Conservation (phyloP, 2,888 invertebrate species). For the Siphonodentalium dalli region DNA sequence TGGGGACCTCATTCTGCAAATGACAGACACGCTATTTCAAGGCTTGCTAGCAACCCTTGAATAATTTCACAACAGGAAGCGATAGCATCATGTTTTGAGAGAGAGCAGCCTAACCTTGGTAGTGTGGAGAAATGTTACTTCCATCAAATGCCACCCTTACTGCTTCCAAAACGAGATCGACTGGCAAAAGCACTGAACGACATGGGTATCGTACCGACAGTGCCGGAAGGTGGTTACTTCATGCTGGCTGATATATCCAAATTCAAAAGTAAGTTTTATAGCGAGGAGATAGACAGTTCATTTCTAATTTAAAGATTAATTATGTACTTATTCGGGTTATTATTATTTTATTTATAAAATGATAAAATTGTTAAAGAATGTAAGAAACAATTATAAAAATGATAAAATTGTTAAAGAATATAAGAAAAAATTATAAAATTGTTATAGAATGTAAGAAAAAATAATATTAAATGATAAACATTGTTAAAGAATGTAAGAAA, state of each 20-base stretch:
- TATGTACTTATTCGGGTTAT: too few species aligned
- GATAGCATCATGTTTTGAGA: conserved; percentile 86
- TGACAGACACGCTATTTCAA: too few species aligned
- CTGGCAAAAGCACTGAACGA: conserved; percentile 67
- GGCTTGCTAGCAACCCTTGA: too few species aligned
- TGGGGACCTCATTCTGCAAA: too few species aligned
- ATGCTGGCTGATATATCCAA: conserved; percentile 90
- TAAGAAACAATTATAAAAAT: background rate
- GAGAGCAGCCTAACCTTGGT: too few species aligned
- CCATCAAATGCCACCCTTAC: conserved; percentile 76
- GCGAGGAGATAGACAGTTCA: too few species aligned
- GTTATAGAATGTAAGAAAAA: too few species aligned
- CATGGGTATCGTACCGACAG: conserved; percentile 86
- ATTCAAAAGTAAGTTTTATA: conserved; percentile 46
- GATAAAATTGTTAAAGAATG: background rate
- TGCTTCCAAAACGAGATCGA: conserved; percentile 68
- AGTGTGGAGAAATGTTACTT: conserved; percentile 84
- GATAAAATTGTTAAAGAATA: background rate
- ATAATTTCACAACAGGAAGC: conserved; percentile 89
- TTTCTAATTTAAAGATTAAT: too few species aligned
- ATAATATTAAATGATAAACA: too few species aligned
- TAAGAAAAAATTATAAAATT: too few species aligned
- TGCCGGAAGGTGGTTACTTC: conserved; percentile 98
- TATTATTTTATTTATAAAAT: too few species aligned
- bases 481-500: too few species aligned